These are phyloP conservation scores for Matsumyia berberina DNA, from an alignment of 2,888 invertebrate genomes.

Conservation along the genomic window DNA sequence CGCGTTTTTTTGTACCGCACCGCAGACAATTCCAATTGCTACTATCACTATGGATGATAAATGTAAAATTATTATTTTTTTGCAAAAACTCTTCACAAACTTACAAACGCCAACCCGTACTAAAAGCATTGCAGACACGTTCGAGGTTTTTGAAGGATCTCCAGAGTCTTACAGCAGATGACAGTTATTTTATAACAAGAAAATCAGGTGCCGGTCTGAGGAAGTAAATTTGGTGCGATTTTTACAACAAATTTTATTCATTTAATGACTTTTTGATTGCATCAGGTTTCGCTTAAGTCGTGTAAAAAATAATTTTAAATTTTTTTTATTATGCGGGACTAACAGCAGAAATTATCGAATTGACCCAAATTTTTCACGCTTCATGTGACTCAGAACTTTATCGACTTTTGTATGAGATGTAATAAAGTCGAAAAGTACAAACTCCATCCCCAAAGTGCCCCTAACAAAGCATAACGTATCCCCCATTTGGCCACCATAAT, in stretches of 20 bases:
- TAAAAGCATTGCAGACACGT: slow-evolving; percentile 3
- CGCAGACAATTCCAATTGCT: slow-evolving; percentile 2
- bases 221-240: slow-evolving; percentile 3
- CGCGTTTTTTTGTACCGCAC: not conserved
- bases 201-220: not conserved
- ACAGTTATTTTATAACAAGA: slow-evolving; percentile 24
- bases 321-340: no score
- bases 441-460: no score
- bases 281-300: no score
- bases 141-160: not conserved
- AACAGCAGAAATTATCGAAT: no score
- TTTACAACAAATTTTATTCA: not conserved
- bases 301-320: no score
- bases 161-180: not conserved
- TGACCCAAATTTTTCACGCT: no score
- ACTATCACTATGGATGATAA: not conserved
- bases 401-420: no score
- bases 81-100: not conserved
- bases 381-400: no score
- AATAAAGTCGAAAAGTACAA: no score
- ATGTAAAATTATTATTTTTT: not conserved
- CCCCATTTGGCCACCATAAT: no score
- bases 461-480: no score
- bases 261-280: no score
- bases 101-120: slow-evolving; percentile 21